Evolutionary conservation across 2,113 vertebrate genomes (phyloP), one percentile per base, ranked within the genome.

Genomic region (Peromyscus leucopus): DNA sequence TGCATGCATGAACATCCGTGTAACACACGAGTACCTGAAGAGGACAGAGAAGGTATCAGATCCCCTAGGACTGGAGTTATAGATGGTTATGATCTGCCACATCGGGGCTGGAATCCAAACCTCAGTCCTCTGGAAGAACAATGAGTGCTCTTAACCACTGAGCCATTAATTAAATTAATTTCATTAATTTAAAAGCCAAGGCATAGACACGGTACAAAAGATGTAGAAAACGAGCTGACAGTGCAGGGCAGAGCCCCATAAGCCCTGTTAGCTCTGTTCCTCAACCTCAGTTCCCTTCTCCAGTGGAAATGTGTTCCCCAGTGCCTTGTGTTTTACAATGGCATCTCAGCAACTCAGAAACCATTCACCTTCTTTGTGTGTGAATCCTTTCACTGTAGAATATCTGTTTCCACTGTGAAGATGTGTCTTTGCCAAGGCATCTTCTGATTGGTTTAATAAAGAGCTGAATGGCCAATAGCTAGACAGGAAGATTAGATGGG

Each of bases 331-430:
- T 26, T 78, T 63, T 26, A 15, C 19, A 75, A 7, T 48, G 31
- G 11, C 9, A 21, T 36, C 55, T 10, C 55, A 19, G 24, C 4
- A 10, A 55, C 1, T 26, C 22, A 75, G 48, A 42, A 48, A 42
- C 1, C 8, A 42, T 2, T 5, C 1, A 31, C 0, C 9, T 7
- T 2, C 13, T 42, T 31, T 89, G 65, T 65, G 4, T 63, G 2
- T 86, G n/a, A 63, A 67, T 79, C 19, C 31, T 91, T 71, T 63
- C 63, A 61, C 15, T 67, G 57, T 17, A 75, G 55, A 55, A 55
- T 55, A 55, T 59, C 17, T 59, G 57, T 59, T 17, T 59, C 15
- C 5, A 59, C 17, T 59, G 57, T 59, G 57, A 59, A 61, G 5
- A 21, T 61, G 61, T 61, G 61, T 61, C 61, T 59, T 59, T 59